Base-by-base conservation (phyloP, 2,113 vertebrate species). In the Cephalopterus ornatus region DNA sequence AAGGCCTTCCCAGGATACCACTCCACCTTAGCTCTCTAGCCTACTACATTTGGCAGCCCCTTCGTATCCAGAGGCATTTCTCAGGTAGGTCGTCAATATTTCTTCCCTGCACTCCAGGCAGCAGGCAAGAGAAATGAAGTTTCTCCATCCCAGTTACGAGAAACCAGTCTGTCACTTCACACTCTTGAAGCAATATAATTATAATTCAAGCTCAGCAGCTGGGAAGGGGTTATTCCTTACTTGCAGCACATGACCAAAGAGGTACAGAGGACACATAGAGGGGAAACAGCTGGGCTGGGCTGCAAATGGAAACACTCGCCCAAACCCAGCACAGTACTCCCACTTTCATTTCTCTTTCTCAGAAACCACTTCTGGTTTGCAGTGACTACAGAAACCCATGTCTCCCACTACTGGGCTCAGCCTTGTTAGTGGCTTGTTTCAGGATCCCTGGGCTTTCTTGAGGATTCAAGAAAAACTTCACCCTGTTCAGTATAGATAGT, bases 281-380 rank as follows among this genome's bases (percentile, higher is more conserved):
- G 20, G 32, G 42, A 89, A 74, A n/a, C 5, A 89, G 52, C 39
- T 67, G 70, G 14, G 6, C 13, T 80, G 24, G 6, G 59, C 59
- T 68, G 73, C 53, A 90, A 75, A 53, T 28, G 32, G 61, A 78
- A 94, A 85, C 59, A 50, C 17, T 50, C 39, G 13, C 4, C 18
- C 71, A 53, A 61, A 72, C 13, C 15, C 41, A 79, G 58, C 33
- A 42, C 42, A 74, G 17, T 19, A 28, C 24, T 75, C 32, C 20
- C 18, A 77, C 76, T 91, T 88, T 66, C 49, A 53, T 46, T 96
- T 95, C 88, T 49, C 58, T 56, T 72, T 65, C 32, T 32, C 66
- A 77, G 39, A 68, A 76, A 20, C 12, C 72, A 11, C 39, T 76
- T 74, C 65, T 84, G 47, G 30, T 41, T 84, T 71, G 35, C 76